Evolutionary conservation across 2,888 invertebrate genomes (phyloP).

Genomic region (Agrotis exclamationis): DNA sequence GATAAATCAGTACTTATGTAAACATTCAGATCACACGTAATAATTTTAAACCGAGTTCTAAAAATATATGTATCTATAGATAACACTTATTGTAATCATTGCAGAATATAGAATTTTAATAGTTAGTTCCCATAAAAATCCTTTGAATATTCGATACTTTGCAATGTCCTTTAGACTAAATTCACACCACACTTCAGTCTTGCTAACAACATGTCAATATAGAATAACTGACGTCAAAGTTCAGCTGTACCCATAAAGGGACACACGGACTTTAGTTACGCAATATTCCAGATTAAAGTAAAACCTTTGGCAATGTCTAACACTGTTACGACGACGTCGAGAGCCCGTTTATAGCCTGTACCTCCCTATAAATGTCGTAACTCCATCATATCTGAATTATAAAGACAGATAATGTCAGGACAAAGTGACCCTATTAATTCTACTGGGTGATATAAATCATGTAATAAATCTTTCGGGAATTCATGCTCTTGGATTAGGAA

Average conservation of each 20-base stretch:
- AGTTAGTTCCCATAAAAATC: no score
- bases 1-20: no score
- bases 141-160: no score
- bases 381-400: conserved; percentile 50
- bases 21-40: no score
- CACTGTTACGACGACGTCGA: conserved; percentile 23
- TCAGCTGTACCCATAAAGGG: not conserved
- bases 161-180: no score
- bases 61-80: no score
- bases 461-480: conserved; percentile 32
- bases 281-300: conserved; percentile 24
- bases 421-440: conserved; percentile 52
- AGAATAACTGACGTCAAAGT: not conserved
- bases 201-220: no score
- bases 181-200: not conserved
- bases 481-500: conserved; percentile 6
- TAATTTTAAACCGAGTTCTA: no score
- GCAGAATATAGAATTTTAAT: no score
- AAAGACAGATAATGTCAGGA: conserved; percentile 47
- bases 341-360: conserved; percentile 37
- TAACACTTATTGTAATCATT: no score
- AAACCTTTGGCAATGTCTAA: conserved; percentile 20
- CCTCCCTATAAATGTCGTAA: conserved; percentile 41
- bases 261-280: not conserved
- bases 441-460: conserved; percentile 47